phyloP scores from a whole-genome alignment of 2,113 vertebrate genomes.

The Dromiciops gliroides region DNA sequence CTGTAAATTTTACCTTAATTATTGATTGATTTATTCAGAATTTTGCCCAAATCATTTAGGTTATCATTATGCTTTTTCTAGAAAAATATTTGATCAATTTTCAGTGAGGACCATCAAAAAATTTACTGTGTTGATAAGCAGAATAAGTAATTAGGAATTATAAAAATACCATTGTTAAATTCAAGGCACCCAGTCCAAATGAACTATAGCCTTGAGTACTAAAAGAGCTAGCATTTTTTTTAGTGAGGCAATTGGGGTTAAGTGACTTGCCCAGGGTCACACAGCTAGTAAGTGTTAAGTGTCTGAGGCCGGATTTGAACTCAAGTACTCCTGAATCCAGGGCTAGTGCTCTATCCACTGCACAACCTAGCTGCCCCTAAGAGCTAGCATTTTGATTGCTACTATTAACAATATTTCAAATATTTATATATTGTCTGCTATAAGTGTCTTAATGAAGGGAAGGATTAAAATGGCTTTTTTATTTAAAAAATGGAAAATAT shows the following conservation, averaged over 20 bases:
- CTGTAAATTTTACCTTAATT: not conserved
- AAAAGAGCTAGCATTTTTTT: not conserved
- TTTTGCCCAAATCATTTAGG: not conserved
- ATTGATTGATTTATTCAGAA: not conserved
- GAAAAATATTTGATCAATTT: not conserved
- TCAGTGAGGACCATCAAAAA: not conserved
- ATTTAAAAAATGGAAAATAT: not conserved
- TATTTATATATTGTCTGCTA: too few species aligned
- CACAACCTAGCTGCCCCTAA: too few species aligned
- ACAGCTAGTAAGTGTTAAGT: too few species aligned
- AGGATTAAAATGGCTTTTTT: too few species aligned
- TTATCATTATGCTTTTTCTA: not conserved
- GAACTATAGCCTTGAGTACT: not conserved
- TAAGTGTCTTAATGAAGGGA: too few species aligned
- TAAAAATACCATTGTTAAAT: not conserved
- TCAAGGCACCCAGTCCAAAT: not conserved
- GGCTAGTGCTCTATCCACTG: too few species aligned
- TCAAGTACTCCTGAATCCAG: too few species aligned
- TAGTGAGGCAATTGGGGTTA: too few species aligned
- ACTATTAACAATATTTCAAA: not conserved
- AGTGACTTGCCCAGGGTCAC: too few species aligned
- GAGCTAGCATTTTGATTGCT: not conserved
- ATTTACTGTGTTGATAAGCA: not conserved
- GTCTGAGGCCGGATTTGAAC: too few species aligned
- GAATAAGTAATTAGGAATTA: not conserved